These are phyloP conservation scores for Maniola jurtina DNA, from an alignment of 1,140 invertebrate genomes.

Conservation along the genomic window DNA sequence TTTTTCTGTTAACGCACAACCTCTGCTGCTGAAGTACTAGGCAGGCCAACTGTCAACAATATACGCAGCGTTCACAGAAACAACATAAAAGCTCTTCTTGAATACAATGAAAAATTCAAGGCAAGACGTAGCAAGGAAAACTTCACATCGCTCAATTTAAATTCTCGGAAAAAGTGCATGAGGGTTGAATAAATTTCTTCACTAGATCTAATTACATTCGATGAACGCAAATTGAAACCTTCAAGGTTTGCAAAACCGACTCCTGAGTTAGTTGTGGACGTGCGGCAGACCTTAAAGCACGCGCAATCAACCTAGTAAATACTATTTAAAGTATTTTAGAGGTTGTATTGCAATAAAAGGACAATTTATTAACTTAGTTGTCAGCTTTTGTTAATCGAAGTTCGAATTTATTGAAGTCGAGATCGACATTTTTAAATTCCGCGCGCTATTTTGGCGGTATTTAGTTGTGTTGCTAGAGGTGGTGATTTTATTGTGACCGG, in stretches of 20 bases:
- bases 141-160: not conserved
- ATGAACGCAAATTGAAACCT: slow-evolving; percentile 40
- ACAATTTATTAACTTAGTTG: slow-evolving; percentile 18
- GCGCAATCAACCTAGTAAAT: slow-evolving; percentile 57
- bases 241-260: slow-evolving; percentile 55
- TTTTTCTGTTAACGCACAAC: too few species aligned
- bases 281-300: slow-evolving; percentile 50
- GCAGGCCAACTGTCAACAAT: not conserved
- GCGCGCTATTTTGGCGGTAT: slow-evolving; percentile 58
- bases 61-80: not conserved
- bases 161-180: slow-evolving; percentile 6
- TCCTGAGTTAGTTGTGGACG: slow-evolving; percentile 48
- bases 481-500: slow-evolving; percentile 31
- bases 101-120: not conserved
- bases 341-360: slow-evolving; percentile 50
- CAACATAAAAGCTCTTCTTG: not conserved
- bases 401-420: slow-evolving; percentile 16
- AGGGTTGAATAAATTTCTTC: slow-evolving; percentile 19
- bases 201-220: slow-evolving; percentile 17
- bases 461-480: slow-evolving; percentile 48
- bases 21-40: too few species aligned
- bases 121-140: not conserved
- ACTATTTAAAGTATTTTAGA: slow-evolving; percentile 44
- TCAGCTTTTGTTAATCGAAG: slow-evolving; percentile 35
- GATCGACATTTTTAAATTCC: slow-evolving; percentile 43